Conservation (phyloP, 2,888 invertebrate species). For the Lasioglossum marginatum region DNA sequence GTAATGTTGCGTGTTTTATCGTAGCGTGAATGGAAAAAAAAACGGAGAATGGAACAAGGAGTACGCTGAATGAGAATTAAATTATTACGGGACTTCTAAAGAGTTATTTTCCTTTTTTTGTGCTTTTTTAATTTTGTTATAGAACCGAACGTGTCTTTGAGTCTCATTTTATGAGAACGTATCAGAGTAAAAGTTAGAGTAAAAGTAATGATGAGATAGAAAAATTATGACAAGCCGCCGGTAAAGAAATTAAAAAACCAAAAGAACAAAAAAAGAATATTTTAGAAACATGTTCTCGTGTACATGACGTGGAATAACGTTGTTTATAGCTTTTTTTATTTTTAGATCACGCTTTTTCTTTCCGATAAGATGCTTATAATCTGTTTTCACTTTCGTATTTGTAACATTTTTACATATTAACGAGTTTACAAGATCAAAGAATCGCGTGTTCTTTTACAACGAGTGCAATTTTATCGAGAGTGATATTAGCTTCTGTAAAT, state of each 20-base stretch:
- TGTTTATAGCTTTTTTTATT: slow-evolving; percentile 27
- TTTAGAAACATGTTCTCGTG: neutral
- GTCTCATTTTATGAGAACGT: slow-evolving; percentile 36
- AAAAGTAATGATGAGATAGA: neutral
- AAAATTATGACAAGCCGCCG: neutral
- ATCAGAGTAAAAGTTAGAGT: slow-evolving; percentile 38
- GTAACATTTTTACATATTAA: slow-evolving; percentile 33
- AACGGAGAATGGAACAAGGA: slow-evolving; percentile 59
- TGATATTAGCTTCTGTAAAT: slow-evolving; percentile 64
- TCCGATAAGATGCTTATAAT: slow-evolving; percentile 23
- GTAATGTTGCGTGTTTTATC: slow-evolving; percentile 78
- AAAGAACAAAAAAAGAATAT: neutral
- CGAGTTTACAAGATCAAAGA: slow-evolving; percentile 27
- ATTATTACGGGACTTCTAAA: slow-evolving; percentile 78
- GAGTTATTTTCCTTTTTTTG: slow-evolving; percentile 49
- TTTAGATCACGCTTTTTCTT: slow-evolving; percentile 31
- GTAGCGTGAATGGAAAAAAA: slow-evolving; percentile 68
- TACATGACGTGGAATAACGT: slow-evolving; percentile 8
- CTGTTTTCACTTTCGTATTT: slow-evolving; percentile 32
- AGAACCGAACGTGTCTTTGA: slow-evolving; percentile 42
- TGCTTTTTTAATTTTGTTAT: slow-evolving; percentile 46
- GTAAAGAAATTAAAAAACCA: slow-evolving; percentile 15
- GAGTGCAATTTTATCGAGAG: slow-evolving; percentile 62
- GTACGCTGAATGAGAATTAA: slow-evolving; percentile 63
- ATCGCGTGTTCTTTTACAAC: slow-evolving; percentile 47